These are phyloP conservation scores for Gobio occitaniae DNA, from an alignment of 2,797 vertebrate genomes.

Conservation along the genomic window DNA sequence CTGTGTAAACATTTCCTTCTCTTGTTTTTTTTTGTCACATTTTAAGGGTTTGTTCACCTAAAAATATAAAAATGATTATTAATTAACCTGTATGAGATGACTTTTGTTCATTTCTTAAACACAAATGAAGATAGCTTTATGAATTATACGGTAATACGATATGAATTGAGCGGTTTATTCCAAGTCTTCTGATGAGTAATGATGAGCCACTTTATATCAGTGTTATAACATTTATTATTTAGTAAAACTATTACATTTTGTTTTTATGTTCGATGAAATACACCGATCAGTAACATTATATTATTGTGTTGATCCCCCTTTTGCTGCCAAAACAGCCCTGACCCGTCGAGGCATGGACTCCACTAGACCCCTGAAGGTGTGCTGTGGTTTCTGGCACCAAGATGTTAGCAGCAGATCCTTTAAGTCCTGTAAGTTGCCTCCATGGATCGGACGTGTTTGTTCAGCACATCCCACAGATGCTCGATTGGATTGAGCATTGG, in stretches of 20 bases:
- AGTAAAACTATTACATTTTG: neutral
- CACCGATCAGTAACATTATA: too few species aligned
- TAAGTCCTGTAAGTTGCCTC: too few species aligned
- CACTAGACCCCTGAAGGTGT: too few species aligned
- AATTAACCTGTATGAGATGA: neutral
- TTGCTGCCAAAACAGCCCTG: too few species aligned
- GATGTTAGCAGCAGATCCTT: too few species aligned
- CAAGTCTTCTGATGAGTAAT: neutral
- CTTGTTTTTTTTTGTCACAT: neutral
- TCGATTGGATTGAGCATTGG: too few species aligned
- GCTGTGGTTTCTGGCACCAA: too few species aligned
- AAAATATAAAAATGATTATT: neutral
- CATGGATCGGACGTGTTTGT: too few species aligned
- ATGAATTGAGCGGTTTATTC: neutral
- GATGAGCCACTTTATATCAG: neutral
- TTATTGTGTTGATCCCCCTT: too few species aligned
- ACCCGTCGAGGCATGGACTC: too few species aligned
- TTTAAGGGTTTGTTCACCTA: neutral
- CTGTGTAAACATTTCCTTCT: conserved; percentile 49
- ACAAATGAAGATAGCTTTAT: neutral
- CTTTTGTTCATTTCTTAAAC: neutral
- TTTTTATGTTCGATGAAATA: neutral
- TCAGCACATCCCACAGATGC: too few species aligned
- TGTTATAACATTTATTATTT: neutral
- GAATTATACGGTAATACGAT: too few species aligned